Base-by-base conservation (phyloP, 2,113 vertebrate species). In the Pluvialis apricaria region DNA sequence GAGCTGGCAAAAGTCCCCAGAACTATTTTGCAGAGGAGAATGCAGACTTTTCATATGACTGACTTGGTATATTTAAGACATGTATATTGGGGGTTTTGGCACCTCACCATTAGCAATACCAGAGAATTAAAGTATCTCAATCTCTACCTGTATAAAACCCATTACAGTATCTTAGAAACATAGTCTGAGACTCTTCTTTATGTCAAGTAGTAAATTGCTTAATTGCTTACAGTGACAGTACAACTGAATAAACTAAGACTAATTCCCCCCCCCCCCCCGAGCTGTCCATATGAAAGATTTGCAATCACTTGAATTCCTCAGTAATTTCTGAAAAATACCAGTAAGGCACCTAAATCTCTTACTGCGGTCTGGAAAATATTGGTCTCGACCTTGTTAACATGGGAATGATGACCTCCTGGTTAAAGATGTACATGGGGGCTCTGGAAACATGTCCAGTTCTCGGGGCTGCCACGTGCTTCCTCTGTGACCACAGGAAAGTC, bases 131-230 rank as follows among this genome's bases (percentile, higher is more conserved):
- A 75, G 22, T 42, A 55, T 4, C 45, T 90, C 51, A 34, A 5
- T 29, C 62, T 54, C 28, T 44, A 77, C 36, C 49, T 64, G 51
- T 26, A 70, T 36, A 88, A 90, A 91, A 52, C 5, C 64, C 38
- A 57, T 3, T 47, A 36, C 38, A 55, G 21, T n/a, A 73, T 32
- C 52, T 82, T 42, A 22, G 24, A 89, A 40, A 69, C 44, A 69
- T 72, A 73, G 40, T 34, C 79, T 65, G 65, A 89, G 38, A 55
- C n/a, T 77, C 64, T 66, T 93, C 71, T 90, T 90, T 62, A 64
- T 36, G 58, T 40, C 62, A 77, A 75, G 26, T 5, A 80, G 68
- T 62, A 88, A 90, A 69, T n/a, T 62, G 34, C 68, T 82, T 58
- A 90, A 69, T n/a, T 62, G 34, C 68, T 82, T 58, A 68, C 79